Evolutionary conservation across 2,113 vertebrate genomes (phyloP).

Genomic region (Labrus mixtus): DNA sequence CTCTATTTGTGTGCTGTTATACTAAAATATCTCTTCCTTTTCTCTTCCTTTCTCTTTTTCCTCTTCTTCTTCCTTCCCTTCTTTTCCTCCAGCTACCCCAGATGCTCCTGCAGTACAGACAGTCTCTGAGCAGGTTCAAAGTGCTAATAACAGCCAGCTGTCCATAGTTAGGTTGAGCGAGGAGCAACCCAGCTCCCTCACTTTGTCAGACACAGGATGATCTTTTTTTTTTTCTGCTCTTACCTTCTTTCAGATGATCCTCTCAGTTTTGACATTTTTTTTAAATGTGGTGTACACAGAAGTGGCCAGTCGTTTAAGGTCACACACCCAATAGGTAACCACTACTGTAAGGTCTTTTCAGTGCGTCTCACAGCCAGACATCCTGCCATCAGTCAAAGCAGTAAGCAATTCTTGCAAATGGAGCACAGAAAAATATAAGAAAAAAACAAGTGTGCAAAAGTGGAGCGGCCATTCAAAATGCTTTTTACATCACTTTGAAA

Average conservation of each 20-base stretch:
- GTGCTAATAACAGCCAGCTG: constrained; percentile 73
- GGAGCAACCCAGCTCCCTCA: constrained; percentile 72
- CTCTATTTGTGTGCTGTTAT: constrained; percentile 9
- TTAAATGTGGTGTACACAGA: neutral
- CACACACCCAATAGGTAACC: too few species aligned
- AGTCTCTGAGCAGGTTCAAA: constrained; percentile 86
- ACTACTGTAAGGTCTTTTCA: constrained; percentile 12
- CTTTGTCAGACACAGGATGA: constrained; percentile 77
- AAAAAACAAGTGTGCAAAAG: neutral
- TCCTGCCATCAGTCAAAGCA: neutral
- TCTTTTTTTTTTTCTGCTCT: constrained; percentile 20
- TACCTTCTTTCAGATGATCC: constrained; percentile 29
- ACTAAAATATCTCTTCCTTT: constrained; percentile 33
- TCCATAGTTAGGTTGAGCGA: constrained; percentile 86
- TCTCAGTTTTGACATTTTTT: constrained; percentile 7
- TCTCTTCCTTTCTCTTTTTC: constrained; percentile 42
- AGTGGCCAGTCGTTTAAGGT: neutral
- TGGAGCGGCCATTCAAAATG: neutral
- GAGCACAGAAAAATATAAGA: neutral
- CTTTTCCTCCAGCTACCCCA: constrained; percentile 74
- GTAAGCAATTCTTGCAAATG: neutral
- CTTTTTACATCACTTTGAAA: constrained; percentile 5
- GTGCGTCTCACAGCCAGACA: neutral
- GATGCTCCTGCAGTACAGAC: constrained; percentile 82
- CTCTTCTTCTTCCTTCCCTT: neutral